phyloP scores from a whole-genome alignment of 2,888 invertebrate genomes.

The Thyatira batis region DNA sequence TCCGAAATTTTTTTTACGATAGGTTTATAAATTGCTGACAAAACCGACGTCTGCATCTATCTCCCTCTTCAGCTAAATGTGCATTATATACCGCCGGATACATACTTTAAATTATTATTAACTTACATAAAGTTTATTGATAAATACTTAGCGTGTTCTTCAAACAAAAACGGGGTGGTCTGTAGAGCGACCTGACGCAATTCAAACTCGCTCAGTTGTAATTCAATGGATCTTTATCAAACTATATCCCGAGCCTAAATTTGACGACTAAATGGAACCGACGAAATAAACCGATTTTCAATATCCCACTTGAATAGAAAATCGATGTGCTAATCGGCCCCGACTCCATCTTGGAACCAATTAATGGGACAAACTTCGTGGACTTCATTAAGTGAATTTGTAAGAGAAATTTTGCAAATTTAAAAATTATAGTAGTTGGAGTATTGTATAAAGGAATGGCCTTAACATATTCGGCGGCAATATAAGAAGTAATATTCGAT shows the following conservation, averaged over 20 bases:
- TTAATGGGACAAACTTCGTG: conserved; percentile 35
- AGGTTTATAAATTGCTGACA: no score
- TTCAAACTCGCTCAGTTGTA: not conserved
- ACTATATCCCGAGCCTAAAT: not conserved
- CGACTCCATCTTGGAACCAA: conserved; percentile 27
- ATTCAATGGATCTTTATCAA: not conserved
- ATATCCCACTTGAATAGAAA: conserved; percentile 27
- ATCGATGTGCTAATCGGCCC: conserved; percentile 38
- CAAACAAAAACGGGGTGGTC: no score
- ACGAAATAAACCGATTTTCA: conserved; percentile 22
- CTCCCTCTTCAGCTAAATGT: no score
- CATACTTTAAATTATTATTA: no score
- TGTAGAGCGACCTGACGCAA: not conserved
- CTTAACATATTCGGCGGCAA: not conserved
- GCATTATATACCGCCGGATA: no score
- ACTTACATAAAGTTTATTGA: no score
- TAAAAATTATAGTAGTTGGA: not conserved
- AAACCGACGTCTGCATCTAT: no score
- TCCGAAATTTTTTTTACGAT: no score
- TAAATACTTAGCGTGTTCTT: no score
- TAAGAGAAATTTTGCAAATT: conserved; percentile 6
- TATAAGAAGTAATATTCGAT: not conserved
- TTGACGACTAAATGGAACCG: conserved; percentile 8
- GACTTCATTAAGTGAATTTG: conserved; percentile 36
- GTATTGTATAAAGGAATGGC: not conserved